Conservation (phyloP, 1,140 invertebrate genomes). For the Steinernema khuongi region DNA sequence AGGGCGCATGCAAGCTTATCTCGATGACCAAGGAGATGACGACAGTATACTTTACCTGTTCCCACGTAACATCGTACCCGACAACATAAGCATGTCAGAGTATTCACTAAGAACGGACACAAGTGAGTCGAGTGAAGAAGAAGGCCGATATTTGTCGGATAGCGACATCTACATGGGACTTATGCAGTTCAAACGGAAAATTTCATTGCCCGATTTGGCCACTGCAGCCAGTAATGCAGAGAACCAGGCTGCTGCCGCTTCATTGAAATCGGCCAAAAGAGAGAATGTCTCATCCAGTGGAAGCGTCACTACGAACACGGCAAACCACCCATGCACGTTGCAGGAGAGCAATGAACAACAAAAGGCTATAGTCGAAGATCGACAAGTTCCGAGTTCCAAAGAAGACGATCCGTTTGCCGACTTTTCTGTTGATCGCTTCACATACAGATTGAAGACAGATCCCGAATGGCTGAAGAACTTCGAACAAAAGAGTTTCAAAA, state of each 20-base stretch:
- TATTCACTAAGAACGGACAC: not conserved
- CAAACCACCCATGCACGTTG: too few species aligned
- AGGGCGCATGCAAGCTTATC: too few species aligned
- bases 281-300: too few species aligned
- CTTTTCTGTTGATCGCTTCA: not conserved
- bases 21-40: too few species aligned
- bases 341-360: too few species aligned
- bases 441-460: not conserved
- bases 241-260: too few species aligned
- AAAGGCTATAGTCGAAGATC: too few species aligned
- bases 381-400: not conserved
- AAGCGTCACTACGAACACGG: too few species aligned
- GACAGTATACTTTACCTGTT: not conserved
- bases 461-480: not conserved
- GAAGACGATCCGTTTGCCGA: constrained; percentile 11
- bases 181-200: not conserved
- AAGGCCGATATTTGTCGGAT: not conserved
- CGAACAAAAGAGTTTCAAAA: not conserved
- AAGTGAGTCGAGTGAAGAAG: not conserved
- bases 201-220: too few species aligned
- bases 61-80: not conserved
- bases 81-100: not conserved
- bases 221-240: too few species aligned
- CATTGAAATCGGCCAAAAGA: too few species aligned
- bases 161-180: not conserved